Conservation (phyloP, 2,113 vertebrate genomes). For the Tragelaphus strepsiceros region DNA sequence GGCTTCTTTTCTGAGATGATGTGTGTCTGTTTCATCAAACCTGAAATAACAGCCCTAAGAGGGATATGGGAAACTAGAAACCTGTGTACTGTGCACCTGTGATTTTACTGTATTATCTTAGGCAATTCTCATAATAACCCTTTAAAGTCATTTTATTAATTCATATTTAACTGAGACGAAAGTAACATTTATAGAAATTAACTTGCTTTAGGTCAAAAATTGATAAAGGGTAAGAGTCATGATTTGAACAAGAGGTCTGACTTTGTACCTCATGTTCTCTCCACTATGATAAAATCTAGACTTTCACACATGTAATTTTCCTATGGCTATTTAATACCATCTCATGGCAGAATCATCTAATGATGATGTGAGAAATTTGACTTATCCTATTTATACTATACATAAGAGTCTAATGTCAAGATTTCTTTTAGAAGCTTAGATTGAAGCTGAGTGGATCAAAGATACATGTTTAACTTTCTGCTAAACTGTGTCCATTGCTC, state of each 20-base stretch:
- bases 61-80: neutral
- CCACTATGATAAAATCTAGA: neutral
- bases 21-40: neutral
- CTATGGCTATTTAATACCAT: neutral
- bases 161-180: neutral
- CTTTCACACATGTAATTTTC: neutral
- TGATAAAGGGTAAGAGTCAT: neutral
- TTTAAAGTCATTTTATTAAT: neutral
- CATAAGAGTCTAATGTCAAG: neutral
- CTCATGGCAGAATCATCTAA: neutral
- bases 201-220: neutral
- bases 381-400: neutral
- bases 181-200: neutral
- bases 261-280: neutral
- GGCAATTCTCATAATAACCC: neutral
- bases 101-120: neutral
- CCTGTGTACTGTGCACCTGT: neutral
- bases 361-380: neutral
- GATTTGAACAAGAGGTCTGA: neutral
- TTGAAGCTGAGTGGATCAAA: neutral
- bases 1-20: neutral
- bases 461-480: neutral
- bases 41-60: neutral
- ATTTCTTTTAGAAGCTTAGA: neutral
- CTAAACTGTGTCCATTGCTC: neutral